Evolutionary conservation across 2,113 vertebrate species (phyloP).

Genomic region (Syngnathus scovelli): DNA sequence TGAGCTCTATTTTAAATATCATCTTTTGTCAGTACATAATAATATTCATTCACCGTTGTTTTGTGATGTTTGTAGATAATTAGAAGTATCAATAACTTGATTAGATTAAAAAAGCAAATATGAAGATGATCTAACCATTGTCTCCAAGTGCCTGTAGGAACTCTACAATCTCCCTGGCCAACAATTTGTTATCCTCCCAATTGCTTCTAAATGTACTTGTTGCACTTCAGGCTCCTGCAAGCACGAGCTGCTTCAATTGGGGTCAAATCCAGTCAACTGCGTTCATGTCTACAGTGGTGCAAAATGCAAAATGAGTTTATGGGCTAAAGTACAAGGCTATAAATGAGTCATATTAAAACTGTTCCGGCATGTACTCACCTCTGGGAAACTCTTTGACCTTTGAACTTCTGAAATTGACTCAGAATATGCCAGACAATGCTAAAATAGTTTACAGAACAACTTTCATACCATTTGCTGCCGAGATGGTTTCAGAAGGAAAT

Average conservation of each 20-base stretch:
- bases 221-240: too few relatives aligned
- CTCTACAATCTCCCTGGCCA: too few relatives aligned
- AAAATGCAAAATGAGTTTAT: not conserved
- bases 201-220: too few relatives aligned
- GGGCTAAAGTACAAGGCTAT: constrained; percentile 9
- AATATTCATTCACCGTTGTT: too few relatives aligned
- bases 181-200: too few relatives aligned
- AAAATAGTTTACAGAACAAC: constrained; percentile 2
- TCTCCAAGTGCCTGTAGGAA: too few relatives aligned
- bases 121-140: too few relatives aligned
- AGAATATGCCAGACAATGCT: constrained; percentile 14
- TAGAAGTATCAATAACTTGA: not conserved
- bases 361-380: not conserved
- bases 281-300: not conserved
- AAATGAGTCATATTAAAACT: not conserved
- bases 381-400: not conserved
- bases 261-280: too few relatives aligned
- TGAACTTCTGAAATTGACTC: constrained; percentile 16
- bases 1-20: too few relatives aligned
- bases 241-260: too few relatives aligned
- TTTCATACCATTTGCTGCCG: not conserved
- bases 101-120: too few relatives aligned
- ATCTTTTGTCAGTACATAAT: too few relatives aligned
- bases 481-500: not conserved
- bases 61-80: not conserved